Evolutionary conservation across 2,113 vertebrate species (phyloP).

Genomic region (Turdus rufiventris): DNA sequence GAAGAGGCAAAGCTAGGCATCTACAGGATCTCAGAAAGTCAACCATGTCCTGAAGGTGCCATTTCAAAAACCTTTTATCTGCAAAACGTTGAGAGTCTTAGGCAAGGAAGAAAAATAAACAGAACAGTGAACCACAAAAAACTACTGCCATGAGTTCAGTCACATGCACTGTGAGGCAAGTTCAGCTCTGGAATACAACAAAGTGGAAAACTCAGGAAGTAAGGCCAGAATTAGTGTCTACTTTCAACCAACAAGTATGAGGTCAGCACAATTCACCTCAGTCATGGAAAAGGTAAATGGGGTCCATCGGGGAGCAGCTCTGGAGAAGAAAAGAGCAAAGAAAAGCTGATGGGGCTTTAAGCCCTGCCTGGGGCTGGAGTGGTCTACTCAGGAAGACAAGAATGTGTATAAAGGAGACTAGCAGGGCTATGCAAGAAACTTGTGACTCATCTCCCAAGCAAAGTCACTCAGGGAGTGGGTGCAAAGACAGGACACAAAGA

Average conservation of each 20-base stretch:
- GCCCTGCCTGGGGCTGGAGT: background rate
- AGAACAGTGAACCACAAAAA: background rate
- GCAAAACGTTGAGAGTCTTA: background rate
- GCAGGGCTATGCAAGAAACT: background rate
- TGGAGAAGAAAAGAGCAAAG: background rate
- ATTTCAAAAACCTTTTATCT: background rate
- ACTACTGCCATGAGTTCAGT: background rate
- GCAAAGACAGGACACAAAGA: background rate
- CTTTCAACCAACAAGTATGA: background rate
- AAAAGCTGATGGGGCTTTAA: background rate
- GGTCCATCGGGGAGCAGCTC: rapidly evolving
- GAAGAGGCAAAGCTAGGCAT: background rate
- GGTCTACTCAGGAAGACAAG: background rate
- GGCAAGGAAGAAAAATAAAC: background rate
- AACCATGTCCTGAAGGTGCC: background rate
- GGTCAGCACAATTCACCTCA: background rate
- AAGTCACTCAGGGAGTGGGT: background rate
- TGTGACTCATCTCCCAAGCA: rapidly evolving
- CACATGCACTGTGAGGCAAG: background rate
- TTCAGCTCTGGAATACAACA: background rate
- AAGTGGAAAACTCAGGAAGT: background rate
- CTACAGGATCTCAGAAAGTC: background rate
- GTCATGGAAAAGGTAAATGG: background rate
- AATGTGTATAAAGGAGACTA: rapidly evolving
- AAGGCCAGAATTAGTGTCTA: background rate